Conservation (phyloP, 2,888 invertebrate genomes). For the Lasioglossum figueresi region DNA sequence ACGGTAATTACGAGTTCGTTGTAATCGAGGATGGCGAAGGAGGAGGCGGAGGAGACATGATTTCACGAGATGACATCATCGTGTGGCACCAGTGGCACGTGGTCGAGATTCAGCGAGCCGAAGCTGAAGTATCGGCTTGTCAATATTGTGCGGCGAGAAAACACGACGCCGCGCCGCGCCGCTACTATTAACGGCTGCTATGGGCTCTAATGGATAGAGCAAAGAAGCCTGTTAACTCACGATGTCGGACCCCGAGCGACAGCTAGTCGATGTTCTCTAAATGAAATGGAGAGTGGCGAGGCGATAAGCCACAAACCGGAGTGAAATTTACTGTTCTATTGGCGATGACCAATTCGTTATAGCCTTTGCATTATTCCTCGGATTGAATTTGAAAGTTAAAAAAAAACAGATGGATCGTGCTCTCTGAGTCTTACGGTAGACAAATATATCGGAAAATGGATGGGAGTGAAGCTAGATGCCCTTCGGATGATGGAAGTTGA, state of each 20-base stretch:
- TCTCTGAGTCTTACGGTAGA: too few relatives aligned
- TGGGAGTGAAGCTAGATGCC: not conserved
- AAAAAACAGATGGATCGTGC: not conserved
- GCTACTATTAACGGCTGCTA: constrained; percentile 27
- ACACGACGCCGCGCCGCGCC: constrained; percentile 6
- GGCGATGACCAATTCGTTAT: not conserved
- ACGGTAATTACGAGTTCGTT: constrained; percentile 70
- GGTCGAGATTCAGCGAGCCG: constrained; percentile 37
- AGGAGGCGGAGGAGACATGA: constrained; percentile 38
- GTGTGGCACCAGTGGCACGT: constrained; percentile 38
- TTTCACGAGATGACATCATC: constrained; percentile 37
- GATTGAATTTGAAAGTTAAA: not conserved
- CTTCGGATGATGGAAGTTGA: not conserved
- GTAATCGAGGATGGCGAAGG: constrained; percentile 62
- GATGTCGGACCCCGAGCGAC: constrained; percentile 1
- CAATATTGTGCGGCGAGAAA: constrained; percentile 28
- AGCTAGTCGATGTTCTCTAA: not conserved
- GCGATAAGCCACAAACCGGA: not conserved
- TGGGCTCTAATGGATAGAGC: constrained; percentile 32
- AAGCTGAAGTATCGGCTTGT: constrained; percentile 41
- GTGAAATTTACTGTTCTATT: not conserved
- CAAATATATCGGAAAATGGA: too few relatives aligned
- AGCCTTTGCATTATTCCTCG: not conserved
- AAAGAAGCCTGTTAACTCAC: constrained; percentile 31
- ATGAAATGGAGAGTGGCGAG: not conserved